These are phyloP conservation scores for Notodonta dromedarius DNA, from an alignment of 2,888 invertebrate genomes.

Conservation along the genomic window DNA sequence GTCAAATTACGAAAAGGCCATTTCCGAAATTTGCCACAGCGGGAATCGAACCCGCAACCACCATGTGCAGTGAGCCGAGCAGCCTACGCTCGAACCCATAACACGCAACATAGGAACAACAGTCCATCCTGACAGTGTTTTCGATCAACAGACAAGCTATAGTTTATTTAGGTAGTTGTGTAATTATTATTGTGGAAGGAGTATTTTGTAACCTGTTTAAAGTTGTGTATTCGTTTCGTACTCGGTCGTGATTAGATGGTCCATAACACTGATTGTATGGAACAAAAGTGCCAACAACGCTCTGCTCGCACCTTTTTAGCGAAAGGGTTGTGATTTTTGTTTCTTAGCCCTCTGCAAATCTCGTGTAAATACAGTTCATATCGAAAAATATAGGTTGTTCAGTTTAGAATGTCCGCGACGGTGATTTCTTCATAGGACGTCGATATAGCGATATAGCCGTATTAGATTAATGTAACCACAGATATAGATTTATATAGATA, in stretches of 20 bases:
- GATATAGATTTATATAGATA: no score
- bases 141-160: background rate
- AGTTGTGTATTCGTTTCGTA: slow-evolving; percentile 38
- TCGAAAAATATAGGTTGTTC: slow-evolving; percentile 61
- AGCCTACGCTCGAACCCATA: no score
- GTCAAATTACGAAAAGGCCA: no score
- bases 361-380: slow-evolving; percentile 62
- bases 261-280: slow-evolving; percentile 38
- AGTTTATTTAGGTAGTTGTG: background rate
- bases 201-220: slow-evolving; percentile 36
- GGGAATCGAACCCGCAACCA: no score
- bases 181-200: background rate
- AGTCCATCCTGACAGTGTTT: background rate
- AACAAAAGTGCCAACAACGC: slow-evolving; percentile 47
- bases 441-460: slow-evolving; percentile 13
- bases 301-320: slow-evolving; percentile 28
- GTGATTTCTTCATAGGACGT: slow-evolving; percentile 23
- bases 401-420: slow-evolving; percentile 28
- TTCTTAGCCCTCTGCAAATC: slow-evolving; percentile 42
- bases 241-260: slow-evolving; percentile 42
- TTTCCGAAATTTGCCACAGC: no score
- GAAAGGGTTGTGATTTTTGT: slow-evolving; percentile 67
- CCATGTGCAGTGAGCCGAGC: no score
- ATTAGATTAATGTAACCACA: no score
- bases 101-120: no score